These are phyloP conservation scores for Baryphthengus martii DNA, from an alignment of 2,113 vertebrate genomes.

Conservation along the genomic window DNA sequence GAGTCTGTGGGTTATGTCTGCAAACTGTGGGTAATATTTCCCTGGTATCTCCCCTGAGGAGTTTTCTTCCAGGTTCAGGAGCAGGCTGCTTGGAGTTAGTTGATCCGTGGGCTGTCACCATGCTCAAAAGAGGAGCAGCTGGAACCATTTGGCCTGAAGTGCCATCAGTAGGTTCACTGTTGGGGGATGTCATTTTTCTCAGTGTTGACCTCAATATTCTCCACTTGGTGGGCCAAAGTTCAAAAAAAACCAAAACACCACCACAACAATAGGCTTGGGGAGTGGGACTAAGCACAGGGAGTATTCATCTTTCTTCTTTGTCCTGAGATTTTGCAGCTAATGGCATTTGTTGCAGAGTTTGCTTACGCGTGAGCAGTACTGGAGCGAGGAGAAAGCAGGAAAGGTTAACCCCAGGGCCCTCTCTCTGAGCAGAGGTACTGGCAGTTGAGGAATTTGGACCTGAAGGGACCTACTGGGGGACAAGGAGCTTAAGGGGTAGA, in stretches of 20 bases:
- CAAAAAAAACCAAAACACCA: not conserved
- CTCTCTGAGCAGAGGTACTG: not conserved
- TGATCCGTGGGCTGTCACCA: not conserved
- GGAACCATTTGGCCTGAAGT: not conserved
- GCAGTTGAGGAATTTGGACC: not conserved
- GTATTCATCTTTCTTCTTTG: not conserved
- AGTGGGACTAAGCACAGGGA: not conserved
- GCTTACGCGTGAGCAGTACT: not conserved
- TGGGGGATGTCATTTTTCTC: not conserved
- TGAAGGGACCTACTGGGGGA: not conserved
- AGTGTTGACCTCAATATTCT: fast-evolving
- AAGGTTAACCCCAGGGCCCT: not conserved
- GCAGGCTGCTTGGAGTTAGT: not conserved
- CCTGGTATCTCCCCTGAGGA: not conserved
- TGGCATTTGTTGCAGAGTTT: not conserved
- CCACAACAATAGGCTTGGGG: not conserved
- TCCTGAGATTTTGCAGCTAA: not conserved
- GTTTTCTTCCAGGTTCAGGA: not conserved
- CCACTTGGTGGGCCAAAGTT: not conserved
- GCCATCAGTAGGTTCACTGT: not conserved
- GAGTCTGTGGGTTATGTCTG: too few relatives aligned
- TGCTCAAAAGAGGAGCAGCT: not conserved
- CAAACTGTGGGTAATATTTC: not conserved
- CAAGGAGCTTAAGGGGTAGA: not conserved
- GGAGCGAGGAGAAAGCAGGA: not conserved